These are phyloP conservation scores for Daboia siamensis DNA, from an alignment of 2,113 vertebrate species.

Conservation along the genomic window DNA sequence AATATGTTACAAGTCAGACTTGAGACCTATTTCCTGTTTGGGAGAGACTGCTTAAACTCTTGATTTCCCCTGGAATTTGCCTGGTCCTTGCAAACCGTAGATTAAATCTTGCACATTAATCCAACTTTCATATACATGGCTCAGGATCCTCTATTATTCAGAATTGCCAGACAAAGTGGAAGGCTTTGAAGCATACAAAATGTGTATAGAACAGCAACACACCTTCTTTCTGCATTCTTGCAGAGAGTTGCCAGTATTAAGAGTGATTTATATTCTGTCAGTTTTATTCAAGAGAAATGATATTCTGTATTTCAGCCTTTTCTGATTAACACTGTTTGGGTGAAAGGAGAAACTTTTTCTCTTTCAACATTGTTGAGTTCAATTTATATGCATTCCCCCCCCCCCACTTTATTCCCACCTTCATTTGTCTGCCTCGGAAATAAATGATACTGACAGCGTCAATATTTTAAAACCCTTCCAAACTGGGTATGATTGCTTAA, in stretches of 20 bases:
- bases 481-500: constrained; percentile 29
- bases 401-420: constrained; percentile 1
- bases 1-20: not conserved
- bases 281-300: constrained; percentile 38
- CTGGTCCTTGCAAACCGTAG: constrained; percentile 9
- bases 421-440: not conserved
- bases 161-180: constrained; percentile 15
- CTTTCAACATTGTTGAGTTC: constrained; percentile 14
- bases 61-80: constrained; percentile 35
- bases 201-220: not conserved
- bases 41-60: constrained; percentile 4
- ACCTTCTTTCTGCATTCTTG: constrained; percentile 10
- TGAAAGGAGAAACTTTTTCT: constrained; percentile 10
- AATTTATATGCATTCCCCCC: constrained; percentile 17
- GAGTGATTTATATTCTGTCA: constrained; percentile 41
- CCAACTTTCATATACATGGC: constrained; percentile 1
- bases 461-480: constrained; percentile 11
- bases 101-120: constrained; percentile 20
- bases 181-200: constrained; percentile 16
- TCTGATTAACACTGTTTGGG: constrained; percentile 27
- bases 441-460: not conserved
- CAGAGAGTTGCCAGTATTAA: constrained; percentile 20
- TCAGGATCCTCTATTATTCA: constrained; percentile 22
- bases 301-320: constrained; percentile 37
- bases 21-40: constrained; percentile 13